phyloP scores from a whole-genome alignment of 2,113 vertebrate species.

The Enhydra lutris region DNA sequence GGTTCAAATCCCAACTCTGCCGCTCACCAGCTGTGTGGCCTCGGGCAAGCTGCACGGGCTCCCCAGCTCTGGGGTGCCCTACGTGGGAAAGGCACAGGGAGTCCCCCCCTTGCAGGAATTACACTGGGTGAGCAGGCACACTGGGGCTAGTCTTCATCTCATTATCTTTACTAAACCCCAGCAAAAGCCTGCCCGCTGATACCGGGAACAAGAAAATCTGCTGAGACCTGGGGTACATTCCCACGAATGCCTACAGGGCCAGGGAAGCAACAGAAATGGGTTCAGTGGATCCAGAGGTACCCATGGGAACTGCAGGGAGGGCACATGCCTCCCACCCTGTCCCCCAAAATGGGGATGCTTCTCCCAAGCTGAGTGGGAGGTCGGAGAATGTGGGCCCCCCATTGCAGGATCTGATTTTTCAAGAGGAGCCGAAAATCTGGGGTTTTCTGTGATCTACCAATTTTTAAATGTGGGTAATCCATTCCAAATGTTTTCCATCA shows the following conservation, averaged over 20 bases:
- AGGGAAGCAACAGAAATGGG: not conserved
- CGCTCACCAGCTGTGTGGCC: too few species aligned
- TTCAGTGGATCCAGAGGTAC: not conserved
- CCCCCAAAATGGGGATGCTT: not conserved
- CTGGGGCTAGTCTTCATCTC: not conserved
- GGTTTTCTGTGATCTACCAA: not conserved
- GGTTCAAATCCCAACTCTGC: not conserved
- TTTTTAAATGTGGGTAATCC: not conserved
- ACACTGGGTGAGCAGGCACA: not conserved
- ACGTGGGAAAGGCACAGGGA: not conserved
- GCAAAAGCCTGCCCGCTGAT: not conserved
- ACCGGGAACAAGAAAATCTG: not conserved
- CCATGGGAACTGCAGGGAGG: not conserved
- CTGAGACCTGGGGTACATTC: not conserved
- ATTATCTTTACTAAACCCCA: not conserved
- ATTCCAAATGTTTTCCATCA: not conserved
- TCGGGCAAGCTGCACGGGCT: not conserved
- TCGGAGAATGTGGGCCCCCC: not conserved
- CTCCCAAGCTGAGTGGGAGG: not conserved
- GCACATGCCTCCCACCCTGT: accelerated
- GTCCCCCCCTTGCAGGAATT: not conserved
- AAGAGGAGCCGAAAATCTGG: not conserved
- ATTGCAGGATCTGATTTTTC: not conserved
- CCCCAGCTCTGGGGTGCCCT: too few species aligned
- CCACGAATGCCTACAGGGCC: not conserved